phyloP scores from a whole-genome alignment of 2,888 invertebrate species.

The Caenorhabditis imperialis region DNA sequence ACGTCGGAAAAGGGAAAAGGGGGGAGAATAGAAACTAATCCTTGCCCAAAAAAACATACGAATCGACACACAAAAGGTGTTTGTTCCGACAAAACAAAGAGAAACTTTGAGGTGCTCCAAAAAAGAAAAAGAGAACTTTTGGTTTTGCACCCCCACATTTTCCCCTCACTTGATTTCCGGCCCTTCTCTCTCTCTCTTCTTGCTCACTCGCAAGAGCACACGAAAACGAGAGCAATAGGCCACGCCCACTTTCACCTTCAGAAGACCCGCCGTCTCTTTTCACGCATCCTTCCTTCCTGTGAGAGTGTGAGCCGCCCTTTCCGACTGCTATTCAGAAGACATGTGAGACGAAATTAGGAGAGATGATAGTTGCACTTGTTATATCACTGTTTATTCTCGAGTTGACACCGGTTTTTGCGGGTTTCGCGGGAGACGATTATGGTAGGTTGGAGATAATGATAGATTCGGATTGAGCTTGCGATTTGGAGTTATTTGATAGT shows the following conservation, averaged over 20 bases:
- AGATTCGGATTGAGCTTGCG: neutral
- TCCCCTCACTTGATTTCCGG: neutral
- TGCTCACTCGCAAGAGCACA: no score
- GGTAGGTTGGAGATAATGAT: constrained; percentile 1
- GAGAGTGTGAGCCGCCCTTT: neutral
- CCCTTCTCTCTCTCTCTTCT: no score
- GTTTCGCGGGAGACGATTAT: constrained; percentile 1
- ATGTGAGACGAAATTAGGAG: constrained; percentile 16
- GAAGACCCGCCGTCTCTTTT: no score
- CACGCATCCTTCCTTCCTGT: neutral
- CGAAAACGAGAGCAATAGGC: constrained; percentile 1
- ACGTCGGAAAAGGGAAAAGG: neutral
- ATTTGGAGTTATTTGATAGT: constrained; percentile 2
- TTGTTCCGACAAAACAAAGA: constrained; percentile 7
- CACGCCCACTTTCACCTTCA: constrained; percentile 49
- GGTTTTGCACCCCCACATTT: constrained; percentile 5
- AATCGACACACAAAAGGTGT: no score
- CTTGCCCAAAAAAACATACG: neutral
- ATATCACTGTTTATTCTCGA: constrained; percentile 7
- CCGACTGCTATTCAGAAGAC: neutral
- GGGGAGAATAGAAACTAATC: neutral
- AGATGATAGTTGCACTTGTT: constrained; percentile 15
- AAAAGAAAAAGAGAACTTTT: constrained; percentile 22
- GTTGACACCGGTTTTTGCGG: neutral
- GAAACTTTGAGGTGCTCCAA: neutral